Conservation (phyloP, 2,797 vertebrate genomes). For the Molossus alvarezi region DNA sequence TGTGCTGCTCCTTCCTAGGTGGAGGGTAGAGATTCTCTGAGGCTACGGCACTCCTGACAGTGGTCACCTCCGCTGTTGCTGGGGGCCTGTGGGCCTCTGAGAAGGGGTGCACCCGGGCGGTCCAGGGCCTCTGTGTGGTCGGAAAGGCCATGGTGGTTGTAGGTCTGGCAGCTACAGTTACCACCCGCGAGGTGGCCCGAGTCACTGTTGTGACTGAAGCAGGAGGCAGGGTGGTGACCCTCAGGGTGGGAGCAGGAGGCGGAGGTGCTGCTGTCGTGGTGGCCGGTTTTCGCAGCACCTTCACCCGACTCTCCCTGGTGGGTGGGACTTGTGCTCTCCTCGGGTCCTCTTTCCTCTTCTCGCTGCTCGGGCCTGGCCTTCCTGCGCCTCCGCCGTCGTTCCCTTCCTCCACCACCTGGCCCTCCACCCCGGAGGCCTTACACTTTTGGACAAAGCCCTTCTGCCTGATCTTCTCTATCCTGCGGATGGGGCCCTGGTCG, state of each 20-base stretch:
- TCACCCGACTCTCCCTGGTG: slow-evolving; percentile 85
- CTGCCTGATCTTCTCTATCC: slow-evolving; percentile 96
- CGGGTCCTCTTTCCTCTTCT: slow-evolving; percentile 74
- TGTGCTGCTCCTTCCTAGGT: slow-evolving; percentile 89
- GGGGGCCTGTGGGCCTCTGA: slow-evolving; percentile 86
- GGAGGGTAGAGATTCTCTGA: slow-evolving; percentile 90
- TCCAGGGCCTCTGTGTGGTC: slow-evolving; percentile 91
- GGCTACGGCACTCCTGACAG: slow-evolving; percentile 84
- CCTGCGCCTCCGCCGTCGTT: slow-evolving; percentile 76
- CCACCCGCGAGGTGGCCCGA: slow-evolving; percentile 72
- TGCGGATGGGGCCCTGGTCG: slow-evolving; percentile 96
- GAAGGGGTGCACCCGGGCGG: slow-evolving; percentile 89
- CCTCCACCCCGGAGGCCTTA: slow-evolving; percentile 96
- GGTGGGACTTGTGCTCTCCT: slow-evolving; percentile 58
- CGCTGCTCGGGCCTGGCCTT: background rate
- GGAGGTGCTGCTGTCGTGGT: slow-evolving; percentile 83
- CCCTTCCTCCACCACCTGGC: slow-evolving; percentile 93
- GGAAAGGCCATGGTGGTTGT: slow-evolving; percentile 84
- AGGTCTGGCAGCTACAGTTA: slow-evolving; percentile 82
- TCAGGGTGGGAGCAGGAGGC: slow-evolving; percentile 87
- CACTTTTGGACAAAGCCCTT: slow-evolving; percentile 98
- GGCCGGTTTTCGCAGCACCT: slow-evolving; percentile 88
- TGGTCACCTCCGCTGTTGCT: slow-evolving; percentile 71
- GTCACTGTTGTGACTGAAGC: slow-evolving; percentile 88
- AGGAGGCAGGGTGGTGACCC: slow-evolving; percentile 88